Evolutionary conservation across 2,113 vertebrate species (phyloP), one percentile per base, ranked within the genome.

Genomic region (Symphodus melops): DNA sequence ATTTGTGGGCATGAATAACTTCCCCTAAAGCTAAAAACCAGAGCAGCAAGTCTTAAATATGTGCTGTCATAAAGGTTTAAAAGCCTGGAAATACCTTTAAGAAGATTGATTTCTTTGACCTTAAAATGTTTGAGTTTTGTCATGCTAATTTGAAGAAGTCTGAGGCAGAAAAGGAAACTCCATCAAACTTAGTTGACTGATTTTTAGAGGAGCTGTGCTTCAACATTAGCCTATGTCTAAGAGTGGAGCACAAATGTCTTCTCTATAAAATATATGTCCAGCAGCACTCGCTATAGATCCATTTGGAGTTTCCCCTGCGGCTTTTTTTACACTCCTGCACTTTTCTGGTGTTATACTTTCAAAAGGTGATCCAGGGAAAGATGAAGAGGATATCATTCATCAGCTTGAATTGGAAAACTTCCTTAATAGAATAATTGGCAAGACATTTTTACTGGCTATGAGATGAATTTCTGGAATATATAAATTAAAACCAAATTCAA

Each of bases 1-100:
- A 88, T 86, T 89, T 91, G 76, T 77, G 68, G 52, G 68, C 77
- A 86, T 78, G 82, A 72, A 78, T 73, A 80, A 85, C 42, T 77
- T 72, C 60, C 62, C 48, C 19, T n/a, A 78, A 58, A 82, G 46
- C 65, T 53, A 75, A 49, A 81, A 83, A 81, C 20, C 64, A 52
- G 39, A 75, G 63, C 52, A 37, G 72, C 20, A n/a, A 44, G 49
- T 58, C 72, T 77, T 58, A 33, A 77, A 80, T 52, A 65, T 59
- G 52, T 69, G 71, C 60, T 68, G 68, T 81, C 72, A 69, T 83
- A 46, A 77, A 82, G 60, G 65, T 68, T 57, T 69, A 72, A 68
- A 51, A 80, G 36, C 41, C 48, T 53, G 23, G 37, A 54, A 75
- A 75, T 41, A 49, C 21, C 41, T 52, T 68, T 65, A 1, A 62